These are phyloP conservation scores for Gymnocypris eckloni DNA, from an alignment of 2,797 vertebrate genomes.

Conservation along the genomic window DNA sequence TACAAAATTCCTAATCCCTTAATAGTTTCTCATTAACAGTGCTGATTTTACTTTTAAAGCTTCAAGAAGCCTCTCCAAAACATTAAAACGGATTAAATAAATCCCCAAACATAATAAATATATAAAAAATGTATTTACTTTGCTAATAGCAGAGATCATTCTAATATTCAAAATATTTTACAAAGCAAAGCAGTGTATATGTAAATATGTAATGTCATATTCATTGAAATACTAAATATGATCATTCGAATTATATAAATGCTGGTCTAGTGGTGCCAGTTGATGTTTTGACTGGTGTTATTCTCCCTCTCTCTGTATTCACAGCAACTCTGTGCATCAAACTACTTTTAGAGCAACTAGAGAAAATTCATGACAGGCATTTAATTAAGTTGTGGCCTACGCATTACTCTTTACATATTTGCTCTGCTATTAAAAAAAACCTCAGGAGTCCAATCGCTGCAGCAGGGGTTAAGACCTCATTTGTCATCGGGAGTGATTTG, in stretches of 20 bases:
- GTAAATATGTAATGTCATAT: background rate
- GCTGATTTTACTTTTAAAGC: background rate
- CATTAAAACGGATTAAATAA: background rate
- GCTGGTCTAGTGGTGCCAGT: background rate
- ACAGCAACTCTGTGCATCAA: background rate
- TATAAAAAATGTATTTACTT: background rate
- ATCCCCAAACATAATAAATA: background rate
- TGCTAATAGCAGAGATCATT: background rate
- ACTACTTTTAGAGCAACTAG: background rate
- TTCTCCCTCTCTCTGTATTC: background rate
- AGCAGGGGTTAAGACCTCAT: constrained; percentile 45
- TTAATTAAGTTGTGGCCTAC: constrained; percentile 33
- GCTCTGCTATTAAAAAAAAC: constrained; percentile 28
- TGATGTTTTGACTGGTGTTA: background rate
- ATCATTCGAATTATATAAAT: background rate
- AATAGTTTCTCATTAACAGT: background rate
- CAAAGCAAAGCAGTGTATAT: background rate
- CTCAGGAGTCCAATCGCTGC: constrained; percentile 15
- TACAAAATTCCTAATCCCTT: background rate
- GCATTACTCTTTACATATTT: constrained; percentile 29
- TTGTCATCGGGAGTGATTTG: constrained; percentile 47
- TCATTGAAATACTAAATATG: background rate
- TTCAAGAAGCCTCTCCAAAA: background rate
- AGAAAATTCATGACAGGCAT: constrained; percentile 1
- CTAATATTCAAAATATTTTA: background rate